A percentile compares a stretch with the other conserved stretches of the same genome.
Conservation (phyloP, 1,140 invertebrate genomes). For the Penaeus chinensis region DNA sequence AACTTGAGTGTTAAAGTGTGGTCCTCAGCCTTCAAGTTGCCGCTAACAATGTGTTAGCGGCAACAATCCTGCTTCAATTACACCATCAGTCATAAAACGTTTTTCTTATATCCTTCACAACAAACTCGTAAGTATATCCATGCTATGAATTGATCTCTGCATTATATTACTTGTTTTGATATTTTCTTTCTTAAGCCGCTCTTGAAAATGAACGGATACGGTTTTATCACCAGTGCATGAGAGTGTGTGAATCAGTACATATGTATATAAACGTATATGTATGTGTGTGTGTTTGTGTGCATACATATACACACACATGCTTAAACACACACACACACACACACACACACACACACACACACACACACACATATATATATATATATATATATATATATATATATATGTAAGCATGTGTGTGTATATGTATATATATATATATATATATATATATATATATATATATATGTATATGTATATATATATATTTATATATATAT, state of each 20-base stretch:
- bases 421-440: neutral
- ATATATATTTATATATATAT: slow-evolving; percentile 26
- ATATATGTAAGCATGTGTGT: neutral
- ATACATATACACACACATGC: neutral
- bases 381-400: slow-evolving; percentile 22
- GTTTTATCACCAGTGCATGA: too few relatives aligned
- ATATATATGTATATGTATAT: neutral
- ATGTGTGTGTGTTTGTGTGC: neutral
- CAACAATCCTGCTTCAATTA: too few relatives aligned
- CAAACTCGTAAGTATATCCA: too few relatives aligned
- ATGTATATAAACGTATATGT: neutral
- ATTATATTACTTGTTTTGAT: too few relatives aligned
- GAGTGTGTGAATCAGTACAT: too few relatives aligned
- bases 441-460: slow-evolving; percentile 19
- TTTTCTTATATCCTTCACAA: too few relatives aligned
- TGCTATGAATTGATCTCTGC: too few relatives aligned
- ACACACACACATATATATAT: slow-evolving; percentile 13
- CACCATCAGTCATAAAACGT: too few relatives aligned
- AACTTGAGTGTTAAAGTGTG: slow-evolving; percentile 56
- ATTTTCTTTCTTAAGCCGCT: too few relatives aligned
- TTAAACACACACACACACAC: neutral
- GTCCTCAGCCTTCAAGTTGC: too few relatives aligned
- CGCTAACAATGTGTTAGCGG: too few relatives aligned
- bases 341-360: neutral
- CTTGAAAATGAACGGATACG: too few relatives aligned